phyloP scores from a whole-genome alignment of 2,113 vertebrate species.

The Osmerus eperlanus region DNA sequence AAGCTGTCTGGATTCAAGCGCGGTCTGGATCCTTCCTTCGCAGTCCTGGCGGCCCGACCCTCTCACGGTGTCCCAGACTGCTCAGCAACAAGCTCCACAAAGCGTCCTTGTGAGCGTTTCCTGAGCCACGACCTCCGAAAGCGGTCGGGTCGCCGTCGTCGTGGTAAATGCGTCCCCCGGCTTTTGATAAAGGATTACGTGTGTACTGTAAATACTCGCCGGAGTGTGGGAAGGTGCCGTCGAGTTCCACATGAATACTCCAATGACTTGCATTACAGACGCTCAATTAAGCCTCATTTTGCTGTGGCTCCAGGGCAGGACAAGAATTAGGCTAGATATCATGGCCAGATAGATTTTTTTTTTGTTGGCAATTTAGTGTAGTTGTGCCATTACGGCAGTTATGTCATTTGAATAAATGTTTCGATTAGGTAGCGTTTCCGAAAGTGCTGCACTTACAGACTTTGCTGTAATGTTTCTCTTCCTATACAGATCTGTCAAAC shows the following conservation, averaged over 20 bases:
- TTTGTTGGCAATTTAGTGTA: background rate
- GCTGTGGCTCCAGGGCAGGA: constrained; percentile 15
- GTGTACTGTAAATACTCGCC: constrained; percentile 61
- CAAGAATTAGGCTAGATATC: constrained; percentile 47
- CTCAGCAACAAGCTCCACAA: constrained; percentile 24
- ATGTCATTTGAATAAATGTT: constrained; percentile 34
- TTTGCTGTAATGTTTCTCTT: constrained; percentile 32
- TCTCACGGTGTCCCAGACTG: constrained; percentile 23
- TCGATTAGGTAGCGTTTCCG: constrained; percentile 27
- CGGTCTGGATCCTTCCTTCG: constrained; percentile 35
- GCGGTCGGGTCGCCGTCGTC: constrained; percentile 20
- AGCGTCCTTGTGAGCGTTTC: constrained; percentile 64
- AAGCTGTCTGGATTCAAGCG: constrained; percentile 38
- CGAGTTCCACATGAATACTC: constrained; percentile 57
- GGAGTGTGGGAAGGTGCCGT: constrained; percentile 61
- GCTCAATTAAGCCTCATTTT: constrained; percentile 63
- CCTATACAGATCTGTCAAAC: constrained; percentile 22
- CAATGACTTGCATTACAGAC: constrained; percentile 59
- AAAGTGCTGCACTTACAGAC: constrained; percentile 29
- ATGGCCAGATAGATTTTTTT: constrained; percentile 31
- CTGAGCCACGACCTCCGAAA: constrained; percentile 57
- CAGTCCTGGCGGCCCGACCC: constrained; percentile 26
- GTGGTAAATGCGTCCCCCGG: constrained; percentile 31
- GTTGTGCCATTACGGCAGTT: constrained; percentile 6
- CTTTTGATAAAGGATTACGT: constrained; percentile 57